Conservation (phyloP, 2,113 vertebrate genomes). For the Heloderma charlesbogerti region DNA sequence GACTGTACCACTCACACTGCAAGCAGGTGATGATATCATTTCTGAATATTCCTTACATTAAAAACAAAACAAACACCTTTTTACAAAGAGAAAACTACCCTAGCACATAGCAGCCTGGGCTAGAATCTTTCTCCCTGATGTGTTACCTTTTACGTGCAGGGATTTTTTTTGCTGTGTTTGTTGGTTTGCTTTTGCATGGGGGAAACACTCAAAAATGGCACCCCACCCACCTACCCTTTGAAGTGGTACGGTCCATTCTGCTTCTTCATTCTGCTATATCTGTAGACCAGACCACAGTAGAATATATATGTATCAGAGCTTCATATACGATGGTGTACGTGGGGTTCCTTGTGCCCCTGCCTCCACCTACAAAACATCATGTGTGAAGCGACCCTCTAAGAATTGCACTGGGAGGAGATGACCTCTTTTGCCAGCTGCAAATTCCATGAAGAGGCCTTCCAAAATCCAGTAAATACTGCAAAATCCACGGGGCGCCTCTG, state of each 20-base stretch:
- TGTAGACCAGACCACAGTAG: background rate
- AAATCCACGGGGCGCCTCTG: no score
- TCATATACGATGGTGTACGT: background rate
- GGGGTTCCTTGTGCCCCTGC: background rate
- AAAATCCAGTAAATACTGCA: no score
- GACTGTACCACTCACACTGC: background rate
- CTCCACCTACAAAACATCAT: background rate
- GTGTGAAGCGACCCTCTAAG: background rate
- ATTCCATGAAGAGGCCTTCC: background rate
- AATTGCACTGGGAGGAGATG: background rate
- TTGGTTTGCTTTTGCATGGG: no score
- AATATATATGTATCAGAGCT: no score
- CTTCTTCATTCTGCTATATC: background rate
- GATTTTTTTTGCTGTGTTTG: no score
- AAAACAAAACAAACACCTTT: background rate
- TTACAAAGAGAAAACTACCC: background rate
- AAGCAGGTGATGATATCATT: no score
- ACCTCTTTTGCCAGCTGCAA: background rate
- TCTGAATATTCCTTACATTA: background rate
- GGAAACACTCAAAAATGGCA: no score
- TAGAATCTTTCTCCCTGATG: no score
- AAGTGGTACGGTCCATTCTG: no score
- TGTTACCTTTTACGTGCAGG: no score
- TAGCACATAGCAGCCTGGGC: background rate
- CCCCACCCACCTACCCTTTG: no score